Evolutionary conservation across 2,888 invertebrate species (phyloP).

Genomic region (Aleiodes leptofemur): DNA sequence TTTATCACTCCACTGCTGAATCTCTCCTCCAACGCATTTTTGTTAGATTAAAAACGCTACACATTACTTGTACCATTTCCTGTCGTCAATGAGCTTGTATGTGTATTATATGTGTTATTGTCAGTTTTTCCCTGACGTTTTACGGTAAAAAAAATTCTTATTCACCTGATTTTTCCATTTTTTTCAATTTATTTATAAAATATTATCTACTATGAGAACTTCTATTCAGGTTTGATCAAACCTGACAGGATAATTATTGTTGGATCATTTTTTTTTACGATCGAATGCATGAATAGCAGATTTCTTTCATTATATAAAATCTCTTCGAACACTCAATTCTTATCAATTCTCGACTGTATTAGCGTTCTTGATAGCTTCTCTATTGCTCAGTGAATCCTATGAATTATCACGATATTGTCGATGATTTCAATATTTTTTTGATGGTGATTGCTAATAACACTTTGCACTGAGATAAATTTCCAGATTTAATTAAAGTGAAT

Average conservation of each 20-base stretch:
- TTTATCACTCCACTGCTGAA: too few relatives aligned
- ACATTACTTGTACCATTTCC: too few relatives aligned
- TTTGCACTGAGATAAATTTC: conserved; percentile 28
- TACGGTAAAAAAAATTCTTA: conserved; percentile 43
- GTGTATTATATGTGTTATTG: conserved; percentile 63
- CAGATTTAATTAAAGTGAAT: conserved; percentile 30
- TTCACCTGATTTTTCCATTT: conserved; percentile 47
- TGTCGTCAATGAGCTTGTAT: too few relatives aligned
- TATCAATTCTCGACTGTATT: not conserved
- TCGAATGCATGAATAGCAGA: too few relatives aligned
- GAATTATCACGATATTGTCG: too few relatives aligned
- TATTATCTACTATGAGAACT: not conserved
- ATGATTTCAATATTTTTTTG: too few relatives aligned
- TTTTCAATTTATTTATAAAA: conserved; percentile 15
- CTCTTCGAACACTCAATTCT: conserved; percentile 39
- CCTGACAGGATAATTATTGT: not conserved
- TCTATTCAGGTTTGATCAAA: not conserved
- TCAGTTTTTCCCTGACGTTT: conserved; percentile 66
- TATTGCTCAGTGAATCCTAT: too few relatives aligned
- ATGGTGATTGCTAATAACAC: too few relatives aligned
- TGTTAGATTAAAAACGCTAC: too few relatives aligned
- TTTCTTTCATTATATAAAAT: not conserved
- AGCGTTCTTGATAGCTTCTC: conserved; percentile 15
- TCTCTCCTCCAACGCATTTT: too few relatives aligned
- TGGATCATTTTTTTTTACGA: too few relatives aligned